phyloP scores from a whole-genome alignment of 2,888 invertebrate species.

The Rotaria magnacalcarata region DNA sequence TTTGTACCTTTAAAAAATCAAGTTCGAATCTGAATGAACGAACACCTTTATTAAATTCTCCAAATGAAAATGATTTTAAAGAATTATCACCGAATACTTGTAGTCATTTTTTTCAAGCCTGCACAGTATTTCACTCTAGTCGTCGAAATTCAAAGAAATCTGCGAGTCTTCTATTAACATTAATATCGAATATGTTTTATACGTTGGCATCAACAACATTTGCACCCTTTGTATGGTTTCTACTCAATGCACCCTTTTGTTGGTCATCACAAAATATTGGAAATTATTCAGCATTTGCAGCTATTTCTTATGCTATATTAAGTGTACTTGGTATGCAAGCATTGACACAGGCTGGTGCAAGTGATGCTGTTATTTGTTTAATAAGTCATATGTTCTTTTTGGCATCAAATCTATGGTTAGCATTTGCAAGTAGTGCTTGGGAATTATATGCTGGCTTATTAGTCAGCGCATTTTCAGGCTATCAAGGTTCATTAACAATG shows the following conservation, averaged over 20 bases:
- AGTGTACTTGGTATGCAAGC: conserved; percentile 22
- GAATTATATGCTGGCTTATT: conserved; percentile 27
- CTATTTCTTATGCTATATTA: neutral
- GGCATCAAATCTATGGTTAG: neutral
- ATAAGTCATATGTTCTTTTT: conserved; percentile 14
- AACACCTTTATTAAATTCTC: neutral
- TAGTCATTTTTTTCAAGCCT: neutral
- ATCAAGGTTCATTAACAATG: conserved; percentile 27
- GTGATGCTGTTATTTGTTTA: neutral
- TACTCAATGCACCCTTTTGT: conserved; percentile 4
- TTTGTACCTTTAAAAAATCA: neutral
- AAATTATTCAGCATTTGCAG: neutral
- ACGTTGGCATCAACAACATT: neutral
- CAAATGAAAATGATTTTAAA: neutral
- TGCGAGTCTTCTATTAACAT: neutral
- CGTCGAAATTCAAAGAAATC: neutral
- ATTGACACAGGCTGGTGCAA: neutral
- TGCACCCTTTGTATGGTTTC: conserved; percentile 7
- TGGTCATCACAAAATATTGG: conserved; percentile 9
- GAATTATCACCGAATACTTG: neutral
- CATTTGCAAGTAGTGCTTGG: neutral
- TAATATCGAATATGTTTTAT: conserved; percentile 4
- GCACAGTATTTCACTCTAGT: conserved; percentile 10
- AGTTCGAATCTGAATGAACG: neutral
- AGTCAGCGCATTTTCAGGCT: neutral